Evolutionary conservation across 2,113 vertebrate species (phyloP).

Genomic region (Sylvietta virens): DNA sequence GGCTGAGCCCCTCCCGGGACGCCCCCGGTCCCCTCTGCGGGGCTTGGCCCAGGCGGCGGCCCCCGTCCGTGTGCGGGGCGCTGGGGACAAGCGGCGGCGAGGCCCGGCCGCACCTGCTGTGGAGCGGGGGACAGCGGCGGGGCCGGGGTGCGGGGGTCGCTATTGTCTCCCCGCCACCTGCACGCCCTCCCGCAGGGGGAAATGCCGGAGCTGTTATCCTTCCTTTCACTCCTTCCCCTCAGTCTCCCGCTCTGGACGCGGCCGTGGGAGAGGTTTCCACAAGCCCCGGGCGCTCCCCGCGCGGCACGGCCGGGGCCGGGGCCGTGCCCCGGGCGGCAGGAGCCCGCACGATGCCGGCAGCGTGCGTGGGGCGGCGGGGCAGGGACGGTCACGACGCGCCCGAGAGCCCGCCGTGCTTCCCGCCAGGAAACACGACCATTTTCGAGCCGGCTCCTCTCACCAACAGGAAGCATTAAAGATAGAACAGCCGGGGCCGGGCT

Average conservation of each 20-base stretch:
- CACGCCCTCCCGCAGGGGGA: neutral
- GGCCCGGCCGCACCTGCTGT: neutral
- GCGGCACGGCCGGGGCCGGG: neutral
- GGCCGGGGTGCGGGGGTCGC: neutral
- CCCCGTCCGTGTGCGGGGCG: neutral
- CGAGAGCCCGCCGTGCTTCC: slow-evolving; percentile 10
- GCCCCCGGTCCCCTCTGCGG: neutral
- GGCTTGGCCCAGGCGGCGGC: neutral
- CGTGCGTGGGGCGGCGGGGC: neutral
- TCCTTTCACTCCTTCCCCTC: slow-evolving; percentile 59
- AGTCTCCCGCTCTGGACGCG: slow-evolving; percentile 9
- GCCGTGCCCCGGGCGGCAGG: neutral
- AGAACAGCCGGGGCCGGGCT: slow-evolving; percentile 44
- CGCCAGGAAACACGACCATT: slow-evolving; percentile 65
- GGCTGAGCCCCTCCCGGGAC: neutral
- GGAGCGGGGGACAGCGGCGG: neutral
- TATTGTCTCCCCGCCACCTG: slow-evolving; percentile 43
- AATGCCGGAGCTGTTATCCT: slow-evolving; percentile 51
- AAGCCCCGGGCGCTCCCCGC: neutral
- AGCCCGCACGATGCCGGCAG: slow-evolving; percentile 28
- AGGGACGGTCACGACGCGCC: slow-evolving; percentile 36
- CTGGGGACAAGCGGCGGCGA: neutral
- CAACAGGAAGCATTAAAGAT: slow-evolving; percentile 65
- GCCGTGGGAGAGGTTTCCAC: slow-evolving; percentile 40
- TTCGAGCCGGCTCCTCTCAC: slow-evolving; percentile 46